Evolutionary conservation across 2,888 invertebrate species (phyloP).

Genomic region (Dryocosmus kuriphilus): DNA sequence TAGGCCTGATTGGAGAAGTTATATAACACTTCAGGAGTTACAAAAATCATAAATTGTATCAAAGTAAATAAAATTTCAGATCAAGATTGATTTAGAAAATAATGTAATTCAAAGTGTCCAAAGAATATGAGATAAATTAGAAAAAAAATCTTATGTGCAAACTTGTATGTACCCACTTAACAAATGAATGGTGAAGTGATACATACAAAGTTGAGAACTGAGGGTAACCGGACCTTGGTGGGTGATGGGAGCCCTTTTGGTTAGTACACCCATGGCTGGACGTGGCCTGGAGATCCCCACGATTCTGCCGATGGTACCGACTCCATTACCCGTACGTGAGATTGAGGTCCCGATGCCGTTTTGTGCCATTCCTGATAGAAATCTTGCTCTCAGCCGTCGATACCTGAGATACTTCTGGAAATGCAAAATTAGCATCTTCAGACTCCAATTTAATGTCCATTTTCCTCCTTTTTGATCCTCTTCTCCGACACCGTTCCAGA

Average conservation of each 20-base stretch:
- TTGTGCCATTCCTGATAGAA: constrained; percentile 71
- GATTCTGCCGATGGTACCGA: constrained; percentile 77
- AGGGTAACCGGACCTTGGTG: constrained; percentile 83
- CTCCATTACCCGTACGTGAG: constrained; percentile 72
- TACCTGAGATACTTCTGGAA: constrained; percentile 79
- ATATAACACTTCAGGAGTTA: constrained; percentile 55
- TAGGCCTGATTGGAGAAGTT: not conserved
- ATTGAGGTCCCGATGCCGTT: constrained; percentile 77
- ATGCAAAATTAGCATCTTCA: constrained; percentile 85
- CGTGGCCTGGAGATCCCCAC: constrained; percentile 80
- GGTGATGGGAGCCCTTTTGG: constrained; percentile 80
- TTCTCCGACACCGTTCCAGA: constrained; percentile 73
- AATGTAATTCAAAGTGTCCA: not conserved
- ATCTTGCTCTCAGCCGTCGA: constrained; percentile 62
- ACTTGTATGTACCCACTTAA: constrained; percentile 61
- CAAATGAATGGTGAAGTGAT: constrained; percentile 57
- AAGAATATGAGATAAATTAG: not conserved
- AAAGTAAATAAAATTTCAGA: not conserved
- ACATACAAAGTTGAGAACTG: constrained; percentile 83
- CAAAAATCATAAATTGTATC: no score
- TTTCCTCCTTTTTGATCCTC: constrained; percentile 81
- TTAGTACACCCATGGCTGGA: constrained; percentile 79
- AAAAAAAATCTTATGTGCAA: constrained; percentile 60
- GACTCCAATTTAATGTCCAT: constrained; percentile 86
- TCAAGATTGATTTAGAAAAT: not conserved